Base-by-base conservation (phyloP, 1,140 invertebrate genomes). In the Camponotus pennsylvanicus region DNA sequence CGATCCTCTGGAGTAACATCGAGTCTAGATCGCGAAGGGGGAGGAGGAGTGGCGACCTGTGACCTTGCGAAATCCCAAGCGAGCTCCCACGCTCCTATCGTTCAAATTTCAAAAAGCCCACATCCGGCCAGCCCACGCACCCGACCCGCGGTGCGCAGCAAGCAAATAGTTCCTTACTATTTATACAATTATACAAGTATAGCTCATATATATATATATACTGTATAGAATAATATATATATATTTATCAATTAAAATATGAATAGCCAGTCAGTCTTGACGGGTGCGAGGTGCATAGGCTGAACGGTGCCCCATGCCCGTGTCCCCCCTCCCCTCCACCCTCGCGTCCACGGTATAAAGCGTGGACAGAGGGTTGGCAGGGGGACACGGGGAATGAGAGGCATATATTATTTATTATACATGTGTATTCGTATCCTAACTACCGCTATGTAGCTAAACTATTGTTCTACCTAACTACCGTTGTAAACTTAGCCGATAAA, bases 201-300 rank as follows among this genome's bases (percentile, higher is more conserved):
- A 82, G 55, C 57, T 83, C 79, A 92, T 92, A 92, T 86, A 92
- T 90, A 93, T 90, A 77, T 21, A 91, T 91, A 93, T 91, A 92
- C 92, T 2, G 11, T 32, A 88, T 91, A 92, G 85, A 92, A 93
- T 90, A 90, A 71, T 82, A 89, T 92, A 93, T 92, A 91, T 87
- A 92, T 93, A 92, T 91, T 86, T 90, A 93, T 93, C 69, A 15
- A 82, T 82, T 21, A 71, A 91, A 92, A 93, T 94, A 93, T 93
- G 92, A 94, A 92, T 93, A 94, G 92, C 93, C 93, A 94, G 93
- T 94, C 94, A 94, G 93, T 94, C 93, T 94, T 94, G 92, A 92
- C 93, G 92, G 93, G 93, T 92, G 73, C 92, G 77, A 90, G 91
- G 91, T 94, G 93, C 92, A 90, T 92, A 91, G 93, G 93, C 92